Percentiles rank a stretch among this genome's conserved stretches.
phyloP scores from a whole-genome alignment of 1,140 invertebrate genomes.

The Pseudachorutes palmiensis region DNA sequence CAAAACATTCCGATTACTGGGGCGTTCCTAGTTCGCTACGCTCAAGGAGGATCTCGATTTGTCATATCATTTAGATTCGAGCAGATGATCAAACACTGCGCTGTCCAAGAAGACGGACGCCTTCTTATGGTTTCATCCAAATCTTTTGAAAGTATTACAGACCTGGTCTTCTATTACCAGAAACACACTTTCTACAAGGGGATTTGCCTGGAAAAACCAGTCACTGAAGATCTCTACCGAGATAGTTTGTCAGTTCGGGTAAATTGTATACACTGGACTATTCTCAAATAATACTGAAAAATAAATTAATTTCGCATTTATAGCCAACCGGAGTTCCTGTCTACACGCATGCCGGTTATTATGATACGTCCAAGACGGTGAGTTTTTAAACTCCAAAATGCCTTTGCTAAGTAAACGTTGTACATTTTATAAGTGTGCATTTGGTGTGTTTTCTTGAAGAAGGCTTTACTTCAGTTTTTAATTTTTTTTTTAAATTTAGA shows the following conservation, averaged over 20 bases:
- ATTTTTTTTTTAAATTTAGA: not conserved
- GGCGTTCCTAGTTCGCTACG: conserved; percentile 67
- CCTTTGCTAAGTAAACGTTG: not conserved
- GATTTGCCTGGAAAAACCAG: conserved; percentile 57
- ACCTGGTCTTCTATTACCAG: conserved; percentile 83
- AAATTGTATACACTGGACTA: conserved; percentile 9
- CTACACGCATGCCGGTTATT: conserved; percentile 22
- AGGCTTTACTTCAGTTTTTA: not conserved
- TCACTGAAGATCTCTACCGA: conserved; percentile 18
- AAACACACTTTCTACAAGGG: conserved; percentile 79
- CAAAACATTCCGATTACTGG: conserved; percentile 73
- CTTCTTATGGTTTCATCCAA: conserved; percentile 79
- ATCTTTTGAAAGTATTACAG: conserved; percentile 87
- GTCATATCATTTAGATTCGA: conserved; percentile 54
- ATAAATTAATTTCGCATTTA: not conserved
- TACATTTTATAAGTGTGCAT: too few species aligned
- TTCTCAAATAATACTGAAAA: not conserved
- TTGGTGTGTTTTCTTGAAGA: not conserved
- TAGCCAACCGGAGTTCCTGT: conserved; percentile 13
- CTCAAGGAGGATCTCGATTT: not conserved
- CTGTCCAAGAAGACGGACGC: conserved; percentile 80
- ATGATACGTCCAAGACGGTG: conserved; percentile 8
- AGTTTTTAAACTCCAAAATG: not conserved
- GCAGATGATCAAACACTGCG: conserved; percentile 88
- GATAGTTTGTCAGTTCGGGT: not conserved